These are phyloP conservation scores for Lycaena phlaeas DNA, from an alignment of 2,888 invertebrate species.

Conservation along the genomic window DNA sequence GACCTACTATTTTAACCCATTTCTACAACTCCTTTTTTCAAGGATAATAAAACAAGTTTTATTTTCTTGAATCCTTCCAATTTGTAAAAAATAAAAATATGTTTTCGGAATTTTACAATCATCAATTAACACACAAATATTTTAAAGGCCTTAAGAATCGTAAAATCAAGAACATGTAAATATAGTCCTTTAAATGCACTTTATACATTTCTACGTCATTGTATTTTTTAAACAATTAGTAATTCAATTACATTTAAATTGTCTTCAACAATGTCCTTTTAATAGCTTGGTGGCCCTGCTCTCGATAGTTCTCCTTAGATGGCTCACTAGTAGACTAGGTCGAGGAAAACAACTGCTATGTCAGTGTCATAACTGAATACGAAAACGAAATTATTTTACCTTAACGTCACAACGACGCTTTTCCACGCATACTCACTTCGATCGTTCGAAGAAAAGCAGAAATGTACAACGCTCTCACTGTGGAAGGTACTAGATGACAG, in stretches of 20 bases:
- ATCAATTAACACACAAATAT: no score
- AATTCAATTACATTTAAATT: slow-evolving; percentile 32
- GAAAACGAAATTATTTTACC: slow-evolving; percentile 28
- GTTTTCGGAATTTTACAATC: no score
- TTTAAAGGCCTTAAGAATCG: no score
- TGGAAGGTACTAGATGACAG: slow-evolving; percentile 2
- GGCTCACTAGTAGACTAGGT: slow-evolving; percentile 68
- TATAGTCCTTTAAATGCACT: slow-evolving; percentile 9
- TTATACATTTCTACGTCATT: slow-evolving; percentile 1
- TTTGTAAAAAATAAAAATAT: no score
- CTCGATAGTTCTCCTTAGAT: slow-evolving; percentile 71
- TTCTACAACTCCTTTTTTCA: no score
- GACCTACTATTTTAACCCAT: no score
- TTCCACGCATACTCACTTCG: slow-evolving; percentile 2
- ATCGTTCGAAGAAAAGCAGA: slow-evolving; percentile 17
- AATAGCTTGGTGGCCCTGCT: slow-evolving; percentile 66
- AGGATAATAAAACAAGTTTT: no score
- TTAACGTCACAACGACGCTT: slow-evolving; percentile 12
- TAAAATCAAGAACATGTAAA: no score
- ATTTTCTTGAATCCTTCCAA: no score
- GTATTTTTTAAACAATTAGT: slow-evolving; percentile 10
- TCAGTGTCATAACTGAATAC: slow-evolving; percentile 57
- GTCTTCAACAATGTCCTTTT: slow-evolving; percentile 50
- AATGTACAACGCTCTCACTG: slow-evolving; percentile 19
- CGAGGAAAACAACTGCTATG: slow-evolving; percentile 67